These are phyloP conservation scores for Rhea pennata DNA, from an alignment of 2,113 vertebrate genomes.

Conservation along the genomic window DNA sequence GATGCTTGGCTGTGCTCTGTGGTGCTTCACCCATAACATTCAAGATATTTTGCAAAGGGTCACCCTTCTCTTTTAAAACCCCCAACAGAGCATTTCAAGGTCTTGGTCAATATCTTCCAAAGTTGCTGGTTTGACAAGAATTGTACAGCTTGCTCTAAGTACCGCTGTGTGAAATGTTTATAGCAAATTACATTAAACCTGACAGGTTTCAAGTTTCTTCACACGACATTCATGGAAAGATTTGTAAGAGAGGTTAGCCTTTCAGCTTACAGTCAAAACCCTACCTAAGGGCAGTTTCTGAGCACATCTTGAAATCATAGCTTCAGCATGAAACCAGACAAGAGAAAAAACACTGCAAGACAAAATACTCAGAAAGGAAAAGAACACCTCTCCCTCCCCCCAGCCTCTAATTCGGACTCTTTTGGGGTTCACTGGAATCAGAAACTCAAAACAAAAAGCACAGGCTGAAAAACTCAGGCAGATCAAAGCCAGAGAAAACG, in stretches of 20 bases:
- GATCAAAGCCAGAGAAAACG: not conserved
- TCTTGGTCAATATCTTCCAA: not conserved
- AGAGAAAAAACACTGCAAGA: not conserved
- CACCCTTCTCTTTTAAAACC: not conserved
- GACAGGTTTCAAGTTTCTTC: not conserved
- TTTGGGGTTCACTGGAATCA: slow-evolving; percentile 3
- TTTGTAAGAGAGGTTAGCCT: not conserved
- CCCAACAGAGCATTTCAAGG: not conserved
- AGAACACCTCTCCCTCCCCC: not conserved
- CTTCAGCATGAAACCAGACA: not conserved
- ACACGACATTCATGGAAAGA: not conserved
- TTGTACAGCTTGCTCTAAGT: not conserved
- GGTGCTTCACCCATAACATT: accelerated
- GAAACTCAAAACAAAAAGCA: slow-evolving; percentile 5
- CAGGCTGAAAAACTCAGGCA: not conserved
- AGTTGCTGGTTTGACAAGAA: not conserved
- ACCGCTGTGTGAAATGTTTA: not conserved
- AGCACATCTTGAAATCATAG: not conserved
- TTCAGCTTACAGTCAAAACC: slow-evolving; percentile 1
- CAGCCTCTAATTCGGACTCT: not conserved
- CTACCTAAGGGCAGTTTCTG: not conserved
- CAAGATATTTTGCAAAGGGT: not conserved
- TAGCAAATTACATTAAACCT: not conserved
- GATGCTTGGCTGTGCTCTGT: accelerated
- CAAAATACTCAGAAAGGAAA: slow-evolving; percentile 2